Evolutionary conservation across 2,888 invertebrate species (phyloP), one percentile per base, ranked within the genome.

Genomic region (Scaptomyza polygonia): DNA sequence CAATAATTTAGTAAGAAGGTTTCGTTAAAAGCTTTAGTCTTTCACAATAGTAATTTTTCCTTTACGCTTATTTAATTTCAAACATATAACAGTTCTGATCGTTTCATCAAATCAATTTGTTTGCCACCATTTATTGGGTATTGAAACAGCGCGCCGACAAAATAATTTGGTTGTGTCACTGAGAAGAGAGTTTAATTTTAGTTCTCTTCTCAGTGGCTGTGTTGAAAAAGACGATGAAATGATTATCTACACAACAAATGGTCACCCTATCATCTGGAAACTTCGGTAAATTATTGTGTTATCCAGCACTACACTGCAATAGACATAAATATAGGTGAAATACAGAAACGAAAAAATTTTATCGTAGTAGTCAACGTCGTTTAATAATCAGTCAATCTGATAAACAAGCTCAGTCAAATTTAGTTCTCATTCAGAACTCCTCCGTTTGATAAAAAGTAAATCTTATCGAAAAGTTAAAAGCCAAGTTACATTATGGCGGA

Each of bases 371-470:
- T 68, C 73, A 16, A 45, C 67, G 49, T 40, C 12, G 34, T 58
- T 16, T 4, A 6, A 29, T 47, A 75, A 65, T 49, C 64, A 74
- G 51, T 77, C 79, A 67, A 14, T 36, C 40, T 18, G 27, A 53
- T 45, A 57, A 56, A 44, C 39, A 52, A 66, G 32, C 34, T 21
- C 29, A 42, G 16, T 18, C 30, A 45, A n/a, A 36, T 48, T 49
- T 40, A 70, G 72, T 70, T 71, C 54, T 62, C 18, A 62, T 74
- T 72, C 53, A 63, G 27, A 59, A 40, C 75, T 88, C 85, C 87
- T 87, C 88, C 88, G 86, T 86, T 85, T 71, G 88, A 83, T 67
- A 42, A 64, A 67, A 64, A 64, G 51, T 44, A 59, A 67, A 58
- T 36, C 34, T 66, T 62, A 45, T 59, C 27, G 39, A 51, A 44